Conservation (phyloP, 2,113 vertebrate genomes). For the Erpornis zantholeuca region DNA sequence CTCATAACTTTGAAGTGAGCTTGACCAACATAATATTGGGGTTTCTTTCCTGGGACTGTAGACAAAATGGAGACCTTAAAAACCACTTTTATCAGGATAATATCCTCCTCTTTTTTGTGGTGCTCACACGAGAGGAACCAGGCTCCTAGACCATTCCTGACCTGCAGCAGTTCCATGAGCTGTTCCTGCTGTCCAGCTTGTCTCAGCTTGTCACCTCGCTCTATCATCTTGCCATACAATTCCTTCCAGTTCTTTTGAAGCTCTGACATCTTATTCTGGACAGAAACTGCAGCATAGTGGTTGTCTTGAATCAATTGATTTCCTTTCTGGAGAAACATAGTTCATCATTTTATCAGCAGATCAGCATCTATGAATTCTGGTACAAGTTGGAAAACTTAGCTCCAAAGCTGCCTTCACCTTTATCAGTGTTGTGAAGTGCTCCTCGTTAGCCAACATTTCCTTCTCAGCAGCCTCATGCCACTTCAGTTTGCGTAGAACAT, state of each 20-base stretch:
- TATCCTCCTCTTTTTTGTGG: neutral
- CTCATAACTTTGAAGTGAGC: neutral
- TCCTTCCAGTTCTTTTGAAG: slow-evolving; percentile 78
- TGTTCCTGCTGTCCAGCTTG: slow-evolving; percentile 86
- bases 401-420: slow-evolving; percentile 67
- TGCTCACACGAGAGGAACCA: neutral
- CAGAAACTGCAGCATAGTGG: slow-evolving; percentile 63
- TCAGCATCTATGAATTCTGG: neutral
- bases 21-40: neutral
- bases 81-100: neutral
- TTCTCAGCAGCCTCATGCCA: slow-evolving; percentile 79
- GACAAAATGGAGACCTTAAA: neutral
- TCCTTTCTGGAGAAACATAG: slow-evolving; percentile 70
- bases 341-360: neutral
- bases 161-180: slow-evolving; percentile 87
- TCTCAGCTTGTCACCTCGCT: slow-evolving; percentile 80
- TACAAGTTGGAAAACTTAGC: neutral
- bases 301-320: slow-evolving; percentile 71
- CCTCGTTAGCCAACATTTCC: slow-evolving; percentile 81
- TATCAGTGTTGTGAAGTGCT: slow-evolving; percentile 74
- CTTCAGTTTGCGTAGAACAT: slow-evolving; percentile 81
- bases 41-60: neutral
- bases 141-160: neutral
- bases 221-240: slow-evolving; percentile 80
- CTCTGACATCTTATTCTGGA: slow-evolving; percentile 69